Conservation (phyloP, 1,140 invertebrate genomes). For the Brachionus rotundiformis region DNA sequence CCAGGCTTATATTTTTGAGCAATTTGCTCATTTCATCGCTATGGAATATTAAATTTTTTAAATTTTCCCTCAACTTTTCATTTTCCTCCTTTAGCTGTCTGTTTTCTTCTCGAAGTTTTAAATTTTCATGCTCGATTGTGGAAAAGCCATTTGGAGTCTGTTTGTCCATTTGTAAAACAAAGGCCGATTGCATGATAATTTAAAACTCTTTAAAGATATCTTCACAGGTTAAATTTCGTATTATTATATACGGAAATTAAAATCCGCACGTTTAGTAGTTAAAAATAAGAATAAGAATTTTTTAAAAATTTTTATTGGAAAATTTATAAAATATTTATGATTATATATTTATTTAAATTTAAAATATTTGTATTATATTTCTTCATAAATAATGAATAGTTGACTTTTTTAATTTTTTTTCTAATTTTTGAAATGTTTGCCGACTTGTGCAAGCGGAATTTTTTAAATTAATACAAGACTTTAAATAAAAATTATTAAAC, state of each 20-base stretch:
- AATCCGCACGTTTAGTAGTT: neutral
- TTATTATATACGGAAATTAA: neutral
- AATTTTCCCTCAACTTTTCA: neutral
- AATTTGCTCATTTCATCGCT: neutral
- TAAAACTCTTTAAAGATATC: neutral
- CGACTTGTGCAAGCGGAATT: no score
- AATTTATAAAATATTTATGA: no score
- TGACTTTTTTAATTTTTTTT: no score
- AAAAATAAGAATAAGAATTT: neutral
- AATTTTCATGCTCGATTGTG: neutral
- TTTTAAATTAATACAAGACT: no score
- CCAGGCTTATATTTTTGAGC: neutral
- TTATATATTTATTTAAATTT: no score
- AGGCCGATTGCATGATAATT: neutral
- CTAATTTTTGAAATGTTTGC: no score
- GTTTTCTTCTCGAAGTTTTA: constrained; percentile 5
- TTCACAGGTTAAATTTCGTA: no score
- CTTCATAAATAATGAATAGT: no score
- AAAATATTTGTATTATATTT: neutral
- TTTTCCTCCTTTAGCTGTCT: neutral
- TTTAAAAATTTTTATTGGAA: neutral
- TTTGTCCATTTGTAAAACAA: neutral
- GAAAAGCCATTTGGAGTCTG: neutral
- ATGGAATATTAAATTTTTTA: constrained; percentile 17
- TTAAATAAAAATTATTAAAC: no score